Base-by-base conservation (phyloP, 2,113 vertebrate species). In the Megaptera novaeangliae region DNA sequence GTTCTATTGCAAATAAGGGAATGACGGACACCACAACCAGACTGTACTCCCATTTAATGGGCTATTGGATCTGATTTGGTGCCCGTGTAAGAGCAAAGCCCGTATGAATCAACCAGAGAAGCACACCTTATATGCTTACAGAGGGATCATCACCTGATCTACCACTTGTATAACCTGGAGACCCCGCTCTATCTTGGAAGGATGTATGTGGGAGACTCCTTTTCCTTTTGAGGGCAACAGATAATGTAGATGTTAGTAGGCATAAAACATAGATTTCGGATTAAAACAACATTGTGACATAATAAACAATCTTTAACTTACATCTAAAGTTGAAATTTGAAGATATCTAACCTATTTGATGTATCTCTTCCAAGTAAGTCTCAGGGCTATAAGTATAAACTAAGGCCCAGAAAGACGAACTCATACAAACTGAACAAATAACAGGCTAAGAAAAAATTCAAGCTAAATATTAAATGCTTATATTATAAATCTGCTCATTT, bases 321-420 rank as follows among this genome's bases (percentile, higher is more conserved):
- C 85, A 92, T 82, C 36, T 74, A 69, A 72, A 94, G 34, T 69
- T 88, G n/a, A 92, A 87, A 94, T 71, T 55, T 85, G 44, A 89
- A 93, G 49, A 12, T 75, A 69, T 11, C 61, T 92, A 77, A 91
- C 6, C 71, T 59, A n/a, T 34, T 41, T 59, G 29, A 92, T 63
- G 25, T 72, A 52, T 10, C 8, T 71, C 55, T 80, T 96, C 49
- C 34, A 86, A 55, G 20, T 55, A 72, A 72, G 52, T 59, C 21
- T 89, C 41, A 74, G 46, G 55, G 4, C 36, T 92, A 3, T 34
- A 90, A 92, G 63, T 57, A 87, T 72, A 92, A 86, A 88, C 15
- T 77, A 78, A 66, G 71, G 66, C 18, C 12, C 63, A 88, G 41
- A 57, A 80, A 75, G 46, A 85, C 4, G 84, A 91, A 92, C 3